These are phyloP conservation scores for Ptychobarbus kaznakovi DNA, from an alignment of 2,797 vertebrate species.

Conservation along the genomic window DNA sequence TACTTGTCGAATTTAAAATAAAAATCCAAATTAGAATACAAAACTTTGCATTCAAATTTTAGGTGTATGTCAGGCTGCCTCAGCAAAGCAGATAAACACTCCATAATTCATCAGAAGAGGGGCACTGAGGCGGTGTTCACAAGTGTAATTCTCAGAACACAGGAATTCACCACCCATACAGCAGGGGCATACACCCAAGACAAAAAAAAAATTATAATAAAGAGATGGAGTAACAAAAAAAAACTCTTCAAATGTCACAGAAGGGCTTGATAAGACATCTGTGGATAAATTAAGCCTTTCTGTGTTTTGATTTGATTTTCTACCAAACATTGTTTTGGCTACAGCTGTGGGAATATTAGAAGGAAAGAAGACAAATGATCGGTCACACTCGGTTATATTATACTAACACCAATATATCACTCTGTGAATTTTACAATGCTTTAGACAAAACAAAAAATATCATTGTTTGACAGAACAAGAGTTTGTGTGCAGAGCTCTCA, in stretches of 20 bases:
- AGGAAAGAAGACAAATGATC: neutral
- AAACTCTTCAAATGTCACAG: neutral
- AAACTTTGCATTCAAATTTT: no score
- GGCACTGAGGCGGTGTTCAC: neutral
- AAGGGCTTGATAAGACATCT: neutral
- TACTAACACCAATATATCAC: neutral
- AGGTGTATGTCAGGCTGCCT: no score
- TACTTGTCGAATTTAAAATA: no score
- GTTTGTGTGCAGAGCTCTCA: neutral
- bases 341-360: constrained; percentile 3
- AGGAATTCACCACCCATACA: constrained; percentile 7
- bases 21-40: no score
- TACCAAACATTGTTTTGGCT: constrained; percentile 8
- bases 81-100: constrained; percentile 34
- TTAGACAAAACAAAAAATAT: neutral
- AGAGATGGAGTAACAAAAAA: neutral
- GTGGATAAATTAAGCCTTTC: constrained; percentile 2
- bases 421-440: neutral
- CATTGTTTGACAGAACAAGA: neutral
- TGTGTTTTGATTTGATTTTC: constrained; percentile 16
- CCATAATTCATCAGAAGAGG: constrained; percentile 39
- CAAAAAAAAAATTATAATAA: neutral
- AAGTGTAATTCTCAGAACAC: constrained; percentile 18
- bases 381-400: neutral
- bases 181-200: constrained; percentile 17